phyloP scores from a whole-genome alignment of 2,113 vertebrate genomes.

The Pimephales promelas region DNA sequence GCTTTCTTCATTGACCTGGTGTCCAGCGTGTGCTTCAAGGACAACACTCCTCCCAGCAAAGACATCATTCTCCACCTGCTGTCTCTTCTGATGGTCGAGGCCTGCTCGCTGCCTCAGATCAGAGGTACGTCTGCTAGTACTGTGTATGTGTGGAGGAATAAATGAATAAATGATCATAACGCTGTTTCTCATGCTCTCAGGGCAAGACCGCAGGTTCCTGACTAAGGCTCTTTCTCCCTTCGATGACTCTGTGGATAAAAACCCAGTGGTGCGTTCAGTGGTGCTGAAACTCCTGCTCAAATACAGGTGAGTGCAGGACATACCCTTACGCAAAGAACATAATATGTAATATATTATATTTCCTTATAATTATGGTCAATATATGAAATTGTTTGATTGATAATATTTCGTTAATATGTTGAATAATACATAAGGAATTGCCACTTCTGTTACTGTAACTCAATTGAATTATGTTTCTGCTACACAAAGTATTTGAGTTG shows the following conservation, averaged over 20 bases:
- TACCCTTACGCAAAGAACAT: no score
- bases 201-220: slow-evolving; percentile 47
- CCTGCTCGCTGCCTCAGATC: slow-evolving; percentile 41
- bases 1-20: slow-evolving; percentile 92
- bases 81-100: slow-evolving; percentile 81
- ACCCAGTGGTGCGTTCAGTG: slow-evolving; percentile 88
- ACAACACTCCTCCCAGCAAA: slow-evolving; percentile 81
- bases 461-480: no score
- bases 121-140: slow-evolving; percentile 55
- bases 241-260: slow-evolving; percentile 88
- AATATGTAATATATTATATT: no score
- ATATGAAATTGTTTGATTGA: no score
- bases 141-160: background rate
- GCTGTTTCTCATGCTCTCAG: slow-evolving; percentile 3
- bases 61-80: slow-evolving; percentile 80
- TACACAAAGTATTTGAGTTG: no score
- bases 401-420: no score
- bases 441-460: no score
- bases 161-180: background rate
- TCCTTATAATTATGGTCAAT: no score
- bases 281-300: slow-evolving; percentile 92
- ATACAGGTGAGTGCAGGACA: slow-evolving; percentile 81
- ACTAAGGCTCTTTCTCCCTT: slow-evolving; percentile 91
- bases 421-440: no score
- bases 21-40: slow-evolving; percentile 91